Evolutionary conservation across 2,797 vertebrate genomes (phyloP).

Genomic region (Tapirus indicus): DNA sequence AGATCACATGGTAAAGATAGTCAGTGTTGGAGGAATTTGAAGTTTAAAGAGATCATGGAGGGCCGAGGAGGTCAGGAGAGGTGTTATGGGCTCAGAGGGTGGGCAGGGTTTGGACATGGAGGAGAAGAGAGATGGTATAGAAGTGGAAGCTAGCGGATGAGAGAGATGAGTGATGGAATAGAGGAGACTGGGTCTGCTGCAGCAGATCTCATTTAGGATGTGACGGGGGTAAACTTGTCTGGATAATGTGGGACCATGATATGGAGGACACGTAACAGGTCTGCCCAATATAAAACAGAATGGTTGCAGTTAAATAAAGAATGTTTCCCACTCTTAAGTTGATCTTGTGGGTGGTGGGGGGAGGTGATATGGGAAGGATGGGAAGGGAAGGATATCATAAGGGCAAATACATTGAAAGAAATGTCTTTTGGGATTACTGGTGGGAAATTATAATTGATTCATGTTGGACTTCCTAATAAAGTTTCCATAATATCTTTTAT

Average conservation of each 20-base stretch:
- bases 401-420: not conserved
- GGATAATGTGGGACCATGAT: not conserved
- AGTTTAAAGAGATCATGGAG: not conserved
- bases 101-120: not conserved
- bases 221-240: not conserved
- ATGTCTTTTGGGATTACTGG: not conserved
- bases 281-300: not conserved
- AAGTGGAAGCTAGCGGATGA: not conserved
- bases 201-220: not conserved
- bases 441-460: not conserved
- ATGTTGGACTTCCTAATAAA: not conserved
- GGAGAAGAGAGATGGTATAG: not conserved
- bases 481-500: not conserved
- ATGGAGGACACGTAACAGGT: not conserved
- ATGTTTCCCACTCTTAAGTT: not conserved
- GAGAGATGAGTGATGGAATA: not conserved
- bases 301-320: not conserved
- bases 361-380: not conserved
- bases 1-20: not conserved
- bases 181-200: not conserved
- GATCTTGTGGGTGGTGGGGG: not conserved
- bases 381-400: not conserved
- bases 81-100: not conserved
- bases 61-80: not conserved
- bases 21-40: not conserved